Evolutionary conservation across 2,888 invertebrate species (phyloP).

Genomic region (Drosophila subsilvestris): DNA sequence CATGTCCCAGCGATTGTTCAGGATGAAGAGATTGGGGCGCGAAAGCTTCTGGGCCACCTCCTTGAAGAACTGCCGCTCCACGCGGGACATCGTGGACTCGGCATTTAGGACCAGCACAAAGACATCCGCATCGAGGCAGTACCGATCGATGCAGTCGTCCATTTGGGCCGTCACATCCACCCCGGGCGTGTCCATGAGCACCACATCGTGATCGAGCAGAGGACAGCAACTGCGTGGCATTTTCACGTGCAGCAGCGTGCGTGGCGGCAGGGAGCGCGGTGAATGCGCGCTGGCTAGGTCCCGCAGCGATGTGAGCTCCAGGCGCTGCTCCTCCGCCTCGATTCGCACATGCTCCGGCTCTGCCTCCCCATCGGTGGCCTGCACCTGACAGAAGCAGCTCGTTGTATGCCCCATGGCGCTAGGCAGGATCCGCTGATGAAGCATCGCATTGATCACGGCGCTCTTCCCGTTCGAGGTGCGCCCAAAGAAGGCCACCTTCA

Average conservation of each 20-base stretch:
- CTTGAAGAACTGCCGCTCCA: constrained; percentile 99
- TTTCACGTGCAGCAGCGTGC: constrained; percentile 88
- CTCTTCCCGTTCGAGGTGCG: constrained; percentile 99
- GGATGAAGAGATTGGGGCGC: constrained; percentile 99
- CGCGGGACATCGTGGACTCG: constrained; percentile 99
- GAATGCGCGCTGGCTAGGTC: constrained; percentile 97
- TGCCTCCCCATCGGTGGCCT: constrained; percentile 88
- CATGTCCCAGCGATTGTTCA: constrained; percentile 99
- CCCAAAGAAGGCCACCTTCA: constrained; percentile 91
- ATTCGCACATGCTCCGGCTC: constrained; percentile 93
- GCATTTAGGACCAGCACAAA: constrained; percentile 99
- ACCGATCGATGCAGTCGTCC: constrained; percentile 99
- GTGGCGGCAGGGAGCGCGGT: constrained; percentile 93
- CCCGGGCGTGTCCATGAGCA: constrained; percentile 99
- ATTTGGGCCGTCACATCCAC: constrained; percentile 99
- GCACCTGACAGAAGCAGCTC: constrained; percentile 98
- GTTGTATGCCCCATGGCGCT: constrained; percentile 99
- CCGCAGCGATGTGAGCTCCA: constrained; percentile 82
- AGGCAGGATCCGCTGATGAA: constrained; percentile 97
- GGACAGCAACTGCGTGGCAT: constrained; percentile 95
- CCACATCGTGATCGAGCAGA: constrained; percentile 97
- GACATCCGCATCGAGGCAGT: constrained; percentile 99
- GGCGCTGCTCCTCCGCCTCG: constrained; percentile 91
- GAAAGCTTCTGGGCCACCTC: constrained; percentile 98
- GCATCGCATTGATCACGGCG: constrained; percentile 99